These are phyloP conservation scores for Ischnura elegans DNA, from an alignment of 2,888 invertebrate genomes.

Conservation along the genomic window DNA sequence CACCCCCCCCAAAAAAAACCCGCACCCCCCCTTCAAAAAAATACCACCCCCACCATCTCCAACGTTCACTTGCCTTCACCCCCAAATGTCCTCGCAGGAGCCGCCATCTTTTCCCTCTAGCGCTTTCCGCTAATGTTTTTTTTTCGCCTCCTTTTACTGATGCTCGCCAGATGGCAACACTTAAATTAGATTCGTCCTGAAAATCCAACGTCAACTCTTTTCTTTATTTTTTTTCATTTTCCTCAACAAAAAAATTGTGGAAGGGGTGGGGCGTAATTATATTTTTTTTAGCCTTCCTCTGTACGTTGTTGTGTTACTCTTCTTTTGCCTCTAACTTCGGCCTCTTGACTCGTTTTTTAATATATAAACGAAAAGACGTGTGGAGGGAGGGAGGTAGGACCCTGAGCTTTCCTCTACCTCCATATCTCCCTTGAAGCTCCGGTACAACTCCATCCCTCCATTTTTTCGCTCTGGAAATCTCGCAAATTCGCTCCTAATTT, in stretches of 20 bases:
- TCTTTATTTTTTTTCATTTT: not conserved
- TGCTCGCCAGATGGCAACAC: constrained; percentile 64
- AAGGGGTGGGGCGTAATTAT: no score
- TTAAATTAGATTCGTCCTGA: constrained; percentile 63
- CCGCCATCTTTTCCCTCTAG: constrained; percentile 39
- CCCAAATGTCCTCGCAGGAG: not conserved
- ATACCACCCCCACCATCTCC: constrained; percentile 30
- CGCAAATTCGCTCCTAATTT: constrained; percentile 22
- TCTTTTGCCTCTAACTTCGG: not conserved
- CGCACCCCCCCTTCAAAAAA: not conserved
- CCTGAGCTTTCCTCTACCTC: not conserved
- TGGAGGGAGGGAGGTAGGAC: not conserved
- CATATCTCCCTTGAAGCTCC: no score
- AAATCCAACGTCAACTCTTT: constrained; percentile 55
- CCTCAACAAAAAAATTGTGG: constrained; percentile 2
- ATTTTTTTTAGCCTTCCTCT: not conserved
- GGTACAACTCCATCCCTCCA: not conserved
- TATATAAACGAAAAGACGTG: constrained; percentile 23
- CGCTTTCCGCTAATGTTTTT: constrained; percentile 1
- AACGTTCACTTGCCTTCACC: constrained; percentile 39
- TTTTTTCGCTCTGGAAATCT: not conserved
- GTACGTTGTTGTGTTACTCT: constrained; percentile 16
- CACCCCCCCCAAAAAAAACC: not conserved
- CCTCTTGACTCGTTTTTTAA: constrained; percentile 17
- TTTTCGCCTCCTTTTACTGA: constrained; percentile 52